A percentile compares a stretch with the other conserved stretches of the same genome.
Evolutionary conservation across 2,113 vertebrate genomes (phyloP).

Genomic region (Charina bottae): DNA sequence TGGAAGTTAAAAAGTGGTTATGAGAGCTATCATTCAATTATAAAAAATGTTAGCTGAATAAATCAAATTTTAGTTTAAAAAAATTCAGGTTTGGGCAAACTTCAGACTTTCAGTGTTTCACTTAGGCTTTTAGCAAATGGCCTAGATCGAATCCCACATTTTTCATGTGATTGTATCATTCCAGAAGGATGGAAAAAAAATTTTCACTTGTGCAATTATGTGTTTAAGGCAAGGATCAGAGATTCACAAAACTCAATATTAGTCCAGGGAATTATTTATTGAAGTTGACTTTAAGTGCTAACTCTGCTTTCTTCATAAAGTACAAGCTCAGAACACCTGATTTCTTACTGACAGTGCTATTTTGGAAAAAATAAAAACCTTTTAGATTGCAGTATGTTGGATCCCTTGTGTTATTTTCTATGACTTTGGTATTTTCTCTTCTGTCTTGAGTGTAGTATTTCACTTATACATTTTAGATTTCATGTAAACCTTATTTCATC

Average conservation of each 20-base stretch:
- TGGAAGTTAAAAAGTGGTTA: background rate
- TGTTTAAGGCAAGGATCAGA: background rate
- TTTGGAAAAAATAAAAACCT: background rate
- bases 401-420: background rate
- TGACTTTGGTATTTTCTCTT: background rate
- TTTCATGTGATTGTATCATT: background rate
- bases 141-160: background rate
- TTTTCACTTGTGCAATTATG: background rate
- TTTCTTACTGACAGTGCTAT: background rate
- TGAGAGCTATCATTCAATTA: background rate
- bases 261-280: background rate
- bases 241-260: background rate
- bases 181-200: background rate
- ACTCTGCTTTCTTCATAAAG: too few species aligned
- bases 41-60: background rate
- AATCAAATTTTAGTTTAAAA: background rate
- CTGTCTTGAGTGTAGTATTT: background rate
- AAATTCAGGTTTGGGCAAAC: background rate
- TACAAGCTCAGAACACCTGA: background rate
- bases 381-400: background rate
- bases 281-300: too few species aligned
- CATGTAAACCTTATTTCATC: background rate
- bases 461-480: background rate
- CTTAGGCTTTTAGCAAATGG: background rate
- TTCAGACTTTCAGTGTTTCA: background rate